Percentiles rank a stretch among this genome's conserved stretches.
Conservation (phyloP, 2,113 vertebrate species). For the Aldabrachelys gigantea region DNA sequence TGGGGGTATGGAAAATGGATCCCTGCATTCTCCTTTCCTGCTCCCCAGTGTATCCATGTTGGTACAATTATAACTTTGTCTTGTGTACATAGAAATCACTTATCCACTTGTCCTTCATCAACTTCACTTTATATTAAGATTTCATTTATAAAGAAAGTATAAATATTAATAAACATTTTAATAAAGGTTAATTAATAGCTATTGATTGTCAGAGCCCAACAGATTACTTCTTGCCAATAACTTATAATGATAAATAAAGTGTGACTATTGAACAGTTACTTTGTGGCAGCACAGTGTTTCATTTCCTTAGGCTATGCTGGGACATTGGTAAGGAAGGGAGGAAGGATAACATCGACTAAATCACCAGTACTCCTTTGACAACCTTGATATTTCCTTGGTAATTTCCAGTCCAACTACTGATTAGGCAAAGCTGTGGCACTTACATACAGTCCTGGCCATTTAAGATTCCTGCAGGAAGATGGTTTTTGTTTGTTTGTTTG, state of each 20-base stretch:
- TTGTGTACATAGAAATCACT: background rate
- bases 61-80: background rate
- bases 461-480: background rate
- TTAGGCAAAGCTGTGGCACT: background rate
- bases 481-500: background rate
- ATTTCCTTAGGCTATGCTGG: background rate
- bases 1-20: background rate
- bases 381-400: background rate
- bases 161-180: background rate
- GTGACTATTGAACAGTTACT: background rate
- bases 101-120: background rate
- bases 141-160: background rate
- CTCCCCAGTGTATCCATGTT: background rate
- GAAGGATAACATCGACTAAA: background rate
- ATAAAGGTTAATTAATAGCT: background rate
- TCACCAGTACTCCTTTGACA: background rate
- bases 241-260: background rate
- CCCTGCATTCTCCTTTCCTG: background rate
- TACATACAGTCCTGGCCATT: background rate
- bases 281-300: background rate
- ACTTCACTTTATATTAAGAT: rapidly evolving
- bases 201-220: background rate
- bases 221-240: background rate
- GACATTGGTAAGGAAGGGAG: background rate
- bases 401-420: background rate